Conservation (phyloP, 2,888 invertebrate species). For the Saturnia pavonia region DNA sequence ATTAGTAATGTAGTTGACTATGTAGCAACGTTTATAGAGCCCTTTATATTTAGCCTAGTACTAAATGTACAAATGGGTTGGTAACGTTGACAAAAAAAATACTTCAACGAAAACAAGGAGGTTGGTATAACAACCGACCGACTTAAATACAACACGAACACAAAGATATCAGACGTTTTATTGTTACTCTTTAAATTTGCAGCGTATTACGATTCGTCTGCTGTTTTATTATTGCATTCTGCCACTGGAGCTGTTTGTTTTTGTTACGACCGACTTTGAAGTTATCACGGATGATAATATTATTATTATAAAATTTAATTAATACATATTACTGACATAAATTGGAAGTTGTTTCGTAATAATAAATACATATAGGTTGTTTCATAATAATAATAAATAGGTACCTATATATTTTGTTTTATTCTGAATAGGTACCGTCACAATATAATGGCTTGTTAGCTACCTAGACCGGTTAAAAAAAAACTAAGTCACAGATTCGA, state of each 20-base stretch:
- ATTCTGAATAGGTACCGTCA: too few species aligned
- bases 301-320: slow-evolving; percentile 20
- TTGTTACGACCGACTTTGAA: slow-evolving; percentile 24
- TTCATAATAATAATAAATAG: not conserved
- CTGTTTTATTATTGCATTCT: slow-evolving; percentile 28
- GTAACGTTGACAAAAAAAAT: slow-evolving; percentile 59
- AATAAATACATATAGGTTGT: not conserved
- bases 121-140: slow-evolving; percentile 55
- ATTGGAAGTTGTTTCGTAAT: not conserved
- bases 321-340: slow-evolving; percentile 19
- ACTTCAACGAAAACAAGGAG: slow-evolving; percentile 72
- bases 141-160: slow-evolving; percentile 45
- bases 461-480: too few species aligned
- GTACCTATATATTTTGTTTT: too few species aligned
- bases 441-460: too few species aligned
- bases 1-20: not conserved
- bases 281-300: slow-evolving; percentile 25
- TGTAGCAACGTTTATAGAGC: slow-evolving; percentile 35
- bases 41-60: slow-evolving; percentile 52
- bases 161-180: slow-evolving; percentile 52
- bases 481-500: too few species aligned
- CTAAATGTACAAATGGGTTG: slow-evolving; percentile 46
- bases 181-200: slow-evolving; percentile 26
- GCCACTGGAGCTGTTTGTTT: slow-evolving; percentile 32
- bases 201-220: slow-evolving; percentile 44